Conservation (phyloP, 2,888 invertebrate genomes). For the Nomada flava region DNA sequence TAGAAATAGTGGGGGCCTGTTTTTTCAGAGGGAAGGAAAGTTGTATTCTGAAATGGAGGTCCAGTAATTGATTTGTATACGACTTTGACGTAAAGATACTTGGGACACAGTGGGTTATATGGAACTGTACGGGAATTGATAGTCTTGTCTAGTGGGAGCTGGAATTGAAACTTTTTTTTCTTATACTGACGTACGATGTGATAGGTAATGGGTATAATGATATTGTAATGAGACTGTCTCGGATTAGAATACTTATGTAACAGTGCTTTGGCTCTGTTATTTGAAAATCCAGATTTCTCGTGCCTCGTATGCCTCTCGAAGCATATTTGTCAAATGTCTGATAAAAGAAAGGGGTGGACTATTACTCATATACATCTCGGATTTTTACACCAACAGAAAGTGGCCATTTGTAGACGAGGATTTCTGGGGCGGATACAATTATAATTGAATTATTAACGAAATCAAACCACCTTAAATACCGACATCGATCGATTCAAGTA, state of each 20-base stretch:
- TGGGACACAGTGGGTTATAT: neutral
- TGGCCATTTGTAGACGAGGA: too few species aligned
- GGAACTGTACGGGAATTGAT: slow-evolving; percentile 8
- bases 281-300: neutral
- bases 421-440: too few species aligned
- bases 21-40: too few species aligned
- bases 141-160: neutral
- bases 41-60: too few species aligned
- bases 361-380: neutral
- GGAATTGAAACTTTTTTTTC: slow-evolving; percentile 16
- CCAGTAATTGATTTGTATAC: neutral
- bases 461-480: slow-evolving; percentile 16
- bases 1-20: too few species aligned
- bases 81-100: neutral
- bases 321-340: neutral
- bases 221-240: too few species aligned
- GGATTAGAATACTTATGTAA: too few species aligned
- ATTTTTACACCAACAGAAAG: neutral
- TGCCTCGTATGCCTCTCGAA: neutral
- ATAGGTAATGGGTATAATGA: neutral
- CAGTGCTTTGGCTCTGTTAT: neutral
- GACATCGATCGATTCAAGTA: slow-evolving; percentile 22
- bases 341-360: too few species aligned
- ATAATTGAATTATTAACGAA: neutral
- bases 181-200: neutral